Evolutionary conservation across 2,888 invertebrate genomes (phyloP).

Genomic region (Bembecia ichneumoniformis): DNA sequence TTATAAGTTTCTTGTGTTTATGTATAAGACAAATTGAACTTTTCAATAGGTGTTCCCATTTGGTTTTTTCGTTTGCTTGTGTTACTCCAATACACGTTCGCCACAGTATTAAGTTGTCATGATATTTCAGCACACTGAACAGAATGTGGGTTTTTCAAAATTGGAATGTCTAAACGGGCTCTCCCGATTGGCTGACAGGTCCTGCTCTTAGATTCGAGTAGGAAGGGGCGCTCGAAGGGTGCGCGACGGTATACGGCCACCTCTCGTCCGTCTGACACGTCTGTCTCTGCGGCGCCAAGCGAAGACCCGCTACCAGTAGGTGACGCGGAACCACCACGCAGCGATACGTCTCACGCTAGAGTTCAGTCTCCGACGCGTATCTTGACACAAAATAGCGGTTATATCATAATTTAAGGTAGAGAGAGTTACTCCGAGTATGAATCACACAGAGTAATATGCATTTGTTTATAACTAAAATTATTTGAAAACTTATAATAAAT

Average conservation of each 20-base stretch:
- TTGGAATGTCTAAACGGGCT: not conserved
- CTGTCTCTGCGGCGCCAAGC: conserved; percentile 63
- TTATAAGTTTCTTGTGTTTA: no score
- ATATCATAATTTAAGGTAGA: no score
- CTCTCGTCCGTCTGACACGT: conserved; percentile 63
- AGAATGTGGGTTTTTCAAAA: not conserved
- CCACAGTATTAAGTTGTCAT: no score
- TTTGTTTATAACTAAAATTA: no score
- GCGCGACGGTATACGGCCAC: conserved; percentile 59
- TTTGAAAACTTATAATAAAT: no score
- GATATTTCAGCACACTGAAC: no score
- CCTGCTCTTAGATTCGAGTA: conserved; percentile 70
- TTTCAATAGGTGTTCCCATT: no score
- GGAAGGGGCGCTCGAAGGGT: conserved; percentile 53
- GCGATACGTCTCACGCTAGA: conserved; percentile 22
- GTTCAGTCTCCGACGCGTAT: conserved; percentile 13
- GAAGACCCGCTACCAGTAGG: conserved; percentile 69
- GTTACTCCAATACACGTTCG: no score
- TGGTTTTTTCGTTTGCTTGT: no score
- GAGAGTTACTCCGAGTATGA: no score
- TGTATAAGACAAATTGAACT: no score
- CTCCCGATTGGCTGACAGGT: conserved; percentile 62
- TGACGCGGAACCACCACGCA: conserved; percentile 52
- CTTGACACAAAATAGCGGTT: conserved; percentile 17
- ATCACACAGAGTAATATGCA: no score